Evolutionary conservation across 2,888 invertebrate species (phyloP).

Genomic region (Eupithecia vulgata): DNA sequence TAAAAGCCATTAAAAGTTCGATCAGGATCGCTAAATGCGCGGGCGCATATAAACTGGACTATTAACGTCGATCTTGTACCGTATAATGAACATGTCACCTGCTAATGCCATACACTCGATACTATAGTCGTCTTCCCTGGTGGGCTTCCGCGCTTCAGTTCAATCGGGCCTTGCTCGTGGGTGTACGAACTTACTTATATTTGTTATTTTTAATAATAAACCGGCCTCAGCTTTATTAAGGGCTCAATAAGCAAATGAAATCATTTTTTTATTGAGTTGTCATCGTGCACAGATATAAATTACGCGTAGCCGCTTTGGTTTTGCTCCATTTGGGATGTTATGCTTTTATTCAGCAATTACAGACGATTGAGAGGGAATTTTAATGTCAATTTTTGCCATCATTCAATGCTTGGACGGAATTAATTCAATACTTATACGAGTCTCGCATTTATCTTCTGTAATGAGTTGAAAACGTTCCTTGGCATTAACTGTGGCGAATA

Average conservation of each 20-base stretch:
- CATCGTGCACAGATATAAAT: constrained; percentile 81
- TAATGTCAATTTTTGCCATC: constrained; percentile 83
- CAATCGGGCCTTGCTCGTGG: constrained; percentile 50
- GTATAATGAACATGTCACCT: constrained; percentile 62
- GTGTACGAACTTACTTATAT: constrained; percentile 60
- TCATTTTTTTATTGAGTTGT: constrained; percentile 84
- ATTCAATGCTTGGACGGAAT: constrained; percentile 79
- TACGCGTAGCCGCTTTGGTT: constrained; percentile 69
- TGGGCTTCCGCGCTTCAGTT: constrained; percentile 62
- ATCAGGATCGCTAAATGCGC: constrained; percentile 56
- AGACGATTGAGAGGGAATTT: constrained; percentile 79
- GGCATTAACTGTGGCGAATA: constrained; percentile 72
- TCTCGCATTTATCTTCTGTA: constrained; percentile 73
- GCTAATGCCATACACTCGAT: constrained; percentile 58
- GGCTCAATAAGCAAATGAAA: constrained; percentile 84
- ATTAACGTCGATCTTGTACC: constrained; percentile 61
- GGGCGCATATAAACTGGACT: constrained; percentile 60
- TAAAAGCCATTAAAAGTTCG: constrained; percentile 58
- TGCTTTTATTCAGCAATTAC: constrained; percentile 84
- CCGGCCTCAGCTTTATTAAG: constrained; percentile 76
- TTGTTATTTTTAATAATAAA: constrained; percentile 75
- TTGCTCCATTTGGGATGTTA: constrained; percentile 79
- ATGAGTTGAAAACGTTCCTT: constrained; percentile 74
- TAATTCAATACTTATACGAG: constrained; percentile 74
- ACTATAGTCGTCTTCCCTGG: constrained; percentile 63